Evolutionary conservation across 2,113 vertebrate species (phyloP).

Genomic region (Diphyllodes magnificus): DNA sequence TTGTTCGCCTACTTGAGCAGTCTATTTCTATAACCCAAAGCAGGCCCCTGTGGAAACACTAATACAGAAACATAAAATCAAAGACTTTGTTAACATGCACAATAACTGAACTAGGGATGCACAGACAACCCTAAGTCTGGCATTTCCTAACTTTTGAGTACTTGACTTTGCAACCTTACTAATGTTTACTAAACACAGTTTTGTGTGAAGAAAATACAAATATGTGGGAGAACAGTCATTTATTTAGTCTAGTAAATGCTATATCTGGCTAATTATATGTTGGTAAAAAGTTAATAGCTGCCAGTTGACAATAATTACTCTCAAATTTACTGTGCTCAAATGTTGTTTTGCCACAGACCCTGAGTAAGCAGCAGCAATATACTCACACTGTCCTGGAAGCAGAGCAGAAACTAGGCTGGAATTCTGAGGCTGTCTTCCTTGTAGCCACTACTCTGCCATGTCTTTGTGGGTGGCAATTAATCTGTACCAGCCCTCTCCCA

Average conservation of each 20-base stretch:
- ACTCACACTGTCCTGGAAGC: background rate
- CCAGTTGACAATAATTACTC: conserved; percentile 50
- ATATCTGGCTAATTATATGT: conserved; percentile 43
- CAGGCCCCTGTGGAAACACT: background rate
- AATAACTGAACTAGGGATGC: background rate
- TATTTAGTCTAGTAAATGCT: conserved; percentile 45
- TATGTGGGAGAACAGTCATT: conserved; percentile 27
- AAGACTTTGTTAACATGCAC: background rate
- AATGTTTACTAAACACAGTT: conserved; percentile 2
- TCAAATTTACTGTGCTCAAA: conserved; percentile 20
- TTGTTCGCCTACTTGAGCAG: background rate
- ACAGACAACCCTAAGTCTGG: background rate
- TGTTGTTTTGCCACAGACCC: conserved; percentile 7
- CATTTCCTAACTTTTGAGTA: background rate
- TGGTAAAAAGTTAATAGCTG: conserved; percentile 47
- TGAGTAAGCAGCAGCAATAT: background rate
- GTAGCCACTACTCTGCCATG: background rate
- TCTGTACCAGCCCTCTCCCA: conserved; percentile 26
- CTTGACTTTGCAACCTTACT: background rate
- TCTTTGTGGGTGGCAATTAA: conserved; percentile 38
- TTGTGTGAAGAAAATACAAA: conserved; percentile 46
- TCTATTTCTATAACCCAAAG: background rate
- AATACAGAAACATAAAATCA: background rate
- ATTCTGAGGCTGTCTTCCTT: background rate
- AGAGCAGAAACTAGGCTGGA: background rate